Base-by-base conservation (phyloP, 2,888 invertebrate genomes). In the Eupithecia centaureata region DNA sequence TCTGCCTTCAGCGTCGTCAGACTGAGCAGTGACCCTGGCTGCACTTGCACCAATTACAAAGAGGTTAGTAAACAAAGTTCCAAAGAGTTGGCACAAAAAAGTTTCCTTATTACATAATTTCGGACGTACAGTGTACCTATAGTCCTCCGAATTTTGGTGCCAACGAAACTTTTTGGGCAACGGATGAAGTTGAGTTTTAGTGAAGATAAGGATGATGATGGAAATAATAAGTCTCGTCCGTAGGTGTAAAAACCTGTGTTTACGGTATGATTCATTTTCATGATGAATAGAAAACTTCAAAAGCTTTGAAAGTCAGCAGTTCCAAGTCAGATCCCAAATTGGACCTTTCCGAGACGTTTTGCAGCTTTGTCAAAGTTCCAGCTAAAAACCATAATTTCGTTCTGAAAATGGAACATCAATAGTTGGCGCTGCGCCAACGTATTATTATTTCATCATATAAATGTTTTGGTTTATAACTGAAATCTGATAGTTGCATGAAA, bases 1-100 rank as follows among this genome's bases (percentile, higher is more conserved):
- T 89, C 95, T 0, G 86, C 94, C 1, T 96, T 96, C 85, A 93
- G 90, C 77, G 93, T 96, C 69, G 89, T 93, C 67, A 93, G 94
- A 51, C 78, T 93, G 4, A 82, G 84, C 25, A 88, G 91, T 38
- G 90, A 90, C 33, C 88, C 91, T 1, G 76, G 82, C 4, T 95
- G 95, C 73, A 61, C 75, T 10, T 96, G 95, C 73, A 83, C 78
- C 8, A 42, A 76, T 5, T 90, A 88, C 61, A 82, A 76, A 10
- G 74, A 88, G 83, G 89, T 87, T 82, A 58, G 47, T 47, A 3
- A 47, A 22, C 18, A 22, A 22, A 47, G 22, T 12, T 22, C 18
- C 3, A 4, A 47, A 47, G 22, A 47, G 47, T 22, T 47, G 4
- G 18, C 22, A 18, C 4, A 22, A 47, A 47, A 42, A 7, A 42